Evolutionary conservation across 2,113 vertebrate genomes (phyloP).

Genomic region (Tupaia chinensis): DNA sequence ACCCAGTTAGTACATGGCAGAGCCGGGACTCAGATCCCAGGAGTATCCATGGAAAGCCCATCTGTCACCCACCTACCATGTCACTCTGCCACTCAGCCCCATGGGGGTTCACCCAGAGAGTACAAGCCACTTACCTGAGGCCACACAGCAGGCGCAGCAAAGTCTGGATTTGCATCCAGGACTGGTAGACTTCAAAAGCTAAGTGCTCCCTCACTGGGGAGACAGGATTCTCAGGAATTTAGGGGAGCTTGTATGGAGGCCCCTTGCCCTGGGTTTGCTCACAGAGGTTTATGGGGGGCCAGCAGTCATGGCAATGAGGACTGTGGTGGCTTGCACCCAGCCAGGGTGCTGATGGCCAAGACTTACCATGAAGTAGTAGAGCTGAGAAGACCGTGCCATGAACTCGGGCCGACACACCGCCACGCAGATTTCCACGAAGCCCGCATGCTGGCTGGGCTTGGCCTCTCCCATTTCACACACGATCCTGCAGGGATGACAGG

Average conservation of each 20-base stretch:
- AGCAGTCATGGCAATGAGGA: too few relatives aligned
- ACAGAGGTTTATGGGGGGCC: background rate
- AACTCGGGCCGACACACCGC: conserved; percentile 94
- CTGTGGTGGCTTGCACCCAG: fast-evolving
- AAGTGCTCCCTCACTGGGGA: fast-evolving
- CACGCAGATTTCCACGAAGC: conserved; percentile 96
- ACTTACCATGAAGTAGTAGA: conserved; percentile 99
- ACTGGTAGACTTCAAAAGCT: background rate
- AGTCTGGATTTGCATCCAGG: background rate
- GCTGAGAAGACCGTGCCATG: conserved; percentile 95
- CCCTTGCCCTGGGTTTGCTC: background rate
- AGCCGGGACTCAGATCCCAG: background rate
- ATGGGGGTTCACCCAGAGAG: fast-evolving
- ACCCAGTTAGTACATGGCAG: background rate
- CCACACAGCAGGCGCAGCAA: background rate
- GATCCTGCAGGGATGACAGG: conserved; percentile 90
- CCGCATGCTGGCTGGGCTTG: conserved; percentile 95
- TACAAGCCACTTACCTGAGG: background rate
- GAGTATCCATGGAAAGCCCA: background rate
- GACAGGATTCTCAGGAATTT: background rate
- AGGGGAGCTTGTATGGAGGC: fast-evolving
- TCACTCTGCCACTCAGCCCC: background rate
- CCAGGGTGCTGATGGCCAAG: fast-evolving
- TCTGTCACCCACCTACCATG: too few relatives aligned
- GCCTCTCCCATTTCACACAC: conserved; percentile 99